These are phyloP conservation scores for Athripsodes cinereus DNA, from an alignment of 2,888 invertebrate genomes.

Conservation along the genomic window DNA sequence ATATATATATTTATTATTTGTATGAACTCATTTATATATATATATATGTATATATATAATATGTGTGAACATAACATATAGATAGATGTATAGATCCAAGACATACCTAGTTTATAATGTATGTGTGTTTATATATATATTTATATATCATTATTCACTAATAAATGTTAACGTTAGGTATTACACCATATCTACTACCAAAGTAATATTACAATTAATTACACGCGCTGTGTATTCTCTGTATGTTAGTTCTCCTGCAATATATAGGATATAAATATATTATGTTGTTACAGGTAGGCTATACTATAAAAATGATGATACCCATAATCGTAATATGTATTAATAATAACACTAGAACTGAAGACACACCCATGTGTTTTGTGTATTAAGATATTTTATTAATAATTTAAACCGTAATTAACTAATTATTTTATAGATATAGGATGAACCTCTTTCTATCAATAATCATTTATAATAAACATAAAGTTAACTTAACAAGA, in stretches of 20 bases:
- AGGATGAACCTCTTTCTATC: slow-evolving; percentile 50
- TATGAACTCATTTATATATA: slow-evolving; percentile 40
- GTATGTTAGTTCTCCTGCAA: too few relatives aligned
- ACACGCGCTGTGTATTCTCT: too few relatives aligned
- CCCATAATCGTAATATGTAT: too few relatives aligned
- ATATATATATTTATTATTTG: neutral
- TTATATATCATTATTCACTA: slow-evolving; percentile 41
- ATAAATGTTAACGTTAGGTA: too few relatives aligned
- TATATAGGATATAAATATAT: too few relatives aligned
- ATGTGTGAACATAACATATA: too few relatives aligned
- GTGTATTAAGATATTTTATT: slow-evolving; percentile 35
- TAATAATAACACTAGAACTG: too few relatives aligned
- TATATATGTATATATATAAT: slow-evolving; percentile 33
- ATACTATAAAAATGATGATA: too few relatives aligned
- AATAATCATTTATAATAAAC: slow-evolving; percentile 49
- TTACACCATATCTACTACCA: too few relatives aligned
- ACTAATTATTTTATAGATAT: slow-evolving; percentile 45
- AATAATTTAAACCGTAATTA: slow-evolving; percentile 55
- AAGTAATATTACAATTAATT: too few relatives aligned
- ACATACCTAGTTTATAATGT: slow-evolving; percentile 43
- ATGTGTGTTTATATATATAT: slow-evolving; percentile 13
- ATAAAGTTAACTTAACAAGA: slow-evolving; percentile 36
- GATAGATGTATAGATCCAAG: slow-evolving; percentile 54
- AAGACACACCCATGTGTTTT: too few relatives aligned
- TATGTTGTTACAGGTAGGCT: too few relatives aligned